Evolutionary conservation across 2,888 invertebrate genomes (phyloP).

Genomic region (Shargacucullia verbasci): DNA sequence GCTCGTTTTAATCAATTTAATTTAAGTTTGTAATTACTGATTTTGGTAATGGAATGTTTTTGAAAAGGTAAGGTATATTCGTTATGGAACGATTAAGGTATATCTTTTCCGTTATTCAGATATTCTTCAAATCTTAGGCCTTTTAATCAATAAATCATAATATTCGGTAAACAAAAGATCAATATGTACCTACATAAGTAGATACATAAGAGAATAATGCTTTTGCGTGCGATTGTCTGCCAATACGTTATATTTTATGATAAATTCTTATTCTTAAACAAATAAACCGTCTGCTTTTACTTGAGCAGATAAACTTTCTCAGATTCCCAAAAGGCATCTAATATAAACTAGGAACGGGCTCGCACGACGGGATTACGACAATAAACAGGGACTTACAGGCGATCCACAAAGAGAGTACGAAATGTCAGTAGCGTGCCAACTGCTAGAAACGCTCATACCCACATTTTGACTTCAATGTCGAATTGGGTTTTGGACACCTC

Average conservation of each 20-base stretch:
- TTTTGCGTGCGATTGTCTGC: too few relatives aligned
- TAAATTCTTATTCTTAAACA: background rate
- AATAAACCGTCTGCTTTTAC: constrained; percentile 23
- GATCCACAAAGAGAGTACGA: constrained; percentile 68
- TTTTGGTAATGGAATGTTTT: constrained; percentile 13
- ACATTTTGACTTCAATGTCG: constrained; percentile 56
- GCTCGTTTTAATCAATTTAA: constrained; percentile 60
- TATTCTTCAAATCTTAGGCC: too few relatives aligned
- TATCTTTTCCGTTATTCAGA: too few relatives aligned
- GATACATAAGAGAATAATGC: too few relatives aligned
- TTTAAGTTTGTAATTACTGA: constrained; percentile 44
- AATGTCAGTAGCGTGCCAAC: constrained; percentile 74
- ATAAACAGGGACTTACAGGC: constrained; percentile 71
- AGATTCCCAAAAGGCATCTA: constrained; percentile 47
- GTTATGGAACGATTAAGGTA: background rate
- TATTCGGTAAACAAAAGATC: too few relatives aligned
- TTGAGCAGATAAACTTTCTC: constrained; percentile 28
- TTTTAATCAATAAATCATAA: too few relatives aligned
- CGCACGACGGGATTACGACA: constrained; percentile 68
- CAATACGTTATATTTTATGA: too few relatives aligned
- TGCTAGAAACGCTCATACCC: constrained; percentile 66
- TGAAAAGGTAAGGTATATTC: too few relatives aligned
- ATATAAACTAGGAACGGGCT: constrained; percentile 59
- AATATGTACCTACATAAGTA: too few relatives aligned
- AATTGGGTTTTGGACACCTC: background rate